Evolutionary conservation across 2,797 vertebrate species (phyloP).

Genomic region (Mallotus villosus): DNA sequence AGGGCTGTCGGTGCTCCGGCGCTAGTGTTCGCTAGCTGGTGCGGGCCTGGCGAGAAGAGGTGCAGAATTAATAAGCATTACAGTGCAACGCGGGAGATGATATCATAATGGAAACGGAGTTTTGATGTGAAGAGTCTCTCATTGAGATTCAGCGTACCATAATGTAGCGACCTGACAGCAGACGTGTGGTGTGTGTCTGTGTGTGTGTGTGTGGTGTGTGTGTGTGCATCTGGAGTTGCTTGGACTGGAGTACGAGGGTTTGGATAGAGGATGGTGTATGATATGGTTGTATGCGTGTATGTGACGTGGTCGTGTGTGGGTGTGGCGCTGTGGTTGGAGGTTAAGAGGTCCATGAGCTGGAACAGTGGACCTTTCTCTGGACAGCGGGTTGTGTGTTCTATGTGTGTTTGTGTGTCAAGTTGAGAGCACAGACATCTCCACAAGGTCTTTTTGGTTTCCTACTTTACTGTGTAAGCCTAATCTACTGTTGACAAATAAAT

Average conservation of each 20-base stretch:
- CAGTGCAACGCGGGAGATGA: conserved; percentile 81
- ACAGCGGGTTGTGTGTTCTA: not conserved
- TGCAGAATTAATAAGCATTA: conserved; percentile 90
- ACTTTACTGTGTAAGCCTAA: too few relatives aligned
- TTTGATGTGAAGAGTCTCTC: conserved; percentile 85
- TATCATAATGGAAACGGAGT: conserved; percentile 82
- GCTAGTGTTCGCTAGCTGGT: conserved; percentile 84
- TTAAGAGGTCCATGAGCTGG: not conserved
- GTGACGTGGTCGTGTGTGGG: not conserved
- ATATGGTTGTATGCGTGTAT: not conserved
- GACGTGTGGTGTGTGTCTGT: conserved; percentile 41
- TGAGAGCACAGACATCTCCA: too few relatives aligned
- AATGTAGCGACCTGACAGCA: conserved; percentile 80
- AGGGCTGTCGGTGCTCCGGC: conserved; percentile 84
- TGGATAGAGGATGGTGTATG: not conserved
- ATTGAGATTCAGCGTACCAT: conserved; percentile 85
- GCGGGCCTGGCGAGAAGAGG: conserved; percentile 82
- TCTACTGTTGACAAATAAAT: too few relatives aligned
- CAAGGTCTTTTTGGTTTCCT: too few relatives aligned
- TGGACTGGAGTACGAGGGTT: not conserved
- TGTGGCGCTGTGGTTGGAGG: not conserved
- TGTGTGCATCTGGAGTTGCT: not conserved
- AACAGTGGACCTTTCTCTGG: not conserved
- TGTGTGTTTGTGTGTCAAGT: too few relatives aligned
- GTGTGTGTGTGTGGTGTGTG: not conserved